These are phyloP conservation scores for Prolemur simus DNA, from an alignment of 2,113 vertebrate species.

Conservation along the genomic window DNA sequence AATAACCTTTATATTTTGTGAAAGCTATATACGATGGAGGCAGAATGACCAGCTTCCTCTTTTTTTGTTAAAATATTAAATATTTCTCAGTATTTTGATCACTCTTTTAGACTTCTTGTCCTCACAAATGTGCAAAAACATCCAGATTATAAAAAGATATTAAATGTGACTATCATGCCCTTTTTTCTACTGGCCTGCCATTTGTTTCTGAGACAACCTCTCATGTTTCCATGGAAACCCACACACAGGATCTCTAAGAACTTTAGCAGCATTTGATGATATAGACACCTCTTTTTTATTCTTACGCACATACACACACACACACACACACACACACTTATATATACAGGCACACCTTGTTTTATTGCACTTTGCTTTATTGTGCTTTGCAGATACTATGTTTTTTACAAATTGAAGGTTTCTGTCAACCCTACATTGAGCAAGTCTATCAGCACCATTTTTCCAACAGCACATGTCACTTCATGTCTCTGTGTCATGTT, in stretches of 20 bases:
- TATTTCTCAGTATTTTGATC: conserved; percentile 72
- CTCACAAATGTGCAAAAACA: conserved; percentile 45
- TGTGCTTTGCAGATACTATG: not conserved
- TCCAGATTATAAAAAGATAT: conserved; percentile 39
- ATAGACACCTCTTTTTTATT: not conserved
- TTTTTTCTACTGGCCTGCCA: conserved; percentile 34
- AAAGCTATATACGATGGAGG: conserved; percentile 69
- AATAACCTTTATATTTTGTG: conserved; percentile 78
- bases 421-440: not conserved
- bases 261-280: conserved; percentile 49
- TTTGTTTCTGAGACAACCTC: conserved; percentile 55
- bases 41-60: conserved; percentile 55
- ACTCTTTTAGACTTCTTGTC: conserved; percentile 56
- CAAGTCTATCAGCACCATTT: not conserved
- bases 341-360: fast-evolving
- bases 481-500: not conserved
- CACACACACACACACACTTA: fast-evolving
- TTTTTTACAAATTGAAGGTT: not conserved
- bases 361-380: not conserved
- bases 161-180: conserved; percentile 59
- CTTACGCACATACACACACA: not conserved
- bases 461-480: not conserved
- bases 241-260: conserved; percentile 46
- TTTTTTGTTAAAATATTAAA: conserved; percentile 78
- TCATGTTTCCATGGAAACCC: conserved; percentile 69